Evolutionary conservation across 2,113 vertebrate species (phyloP).

Genomic region (Cryptotis parvus): DNA sequence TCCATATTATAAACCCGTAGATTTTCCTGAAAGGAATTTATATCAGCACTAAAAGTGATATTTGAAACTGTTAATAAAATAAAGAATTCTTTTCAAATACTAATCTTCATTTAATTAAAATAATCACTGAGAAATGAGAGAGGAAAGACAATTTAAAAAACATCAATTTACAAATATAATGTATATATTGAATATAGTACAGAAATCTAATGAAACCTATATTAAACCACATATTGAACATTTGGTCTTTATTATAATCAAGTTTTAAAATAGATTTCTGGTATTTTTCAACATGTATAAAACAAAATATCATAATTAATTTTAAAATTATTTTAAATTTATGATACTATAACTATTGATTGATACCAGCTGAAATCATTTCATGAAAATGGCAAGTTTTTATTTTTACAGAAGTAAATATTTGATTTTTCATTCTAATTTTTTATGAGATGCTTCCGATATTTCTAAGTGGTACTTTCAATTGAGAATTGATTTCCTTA

Average conservation of each 20-base stretch:
- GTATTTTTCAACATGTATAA: not conserved
- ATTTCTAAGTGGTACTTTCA: conserved; percentile 2
- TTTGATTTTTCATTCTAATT: not conserved
- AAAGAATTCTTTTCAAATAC: not conserved
- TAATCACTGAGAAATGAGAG: too few relatives aligned
- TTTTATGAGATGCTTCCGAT: not conserved
- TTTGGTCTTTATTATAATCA: not conserved
- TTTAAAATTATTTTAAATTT: not conserved
- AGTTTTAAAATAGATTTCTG: not conserved
- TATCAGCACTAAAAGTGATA: not conserved
- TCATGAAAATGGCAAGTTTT: not conserved
- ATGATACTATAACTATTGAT: not conserved
- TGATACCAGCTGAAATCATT: not conserved
- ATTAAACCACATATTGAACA: not conserved
- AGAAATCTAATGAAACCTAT: not conserved
- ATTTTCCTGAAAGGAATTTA: not conserved
- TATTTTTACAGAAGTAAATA: not conserved
- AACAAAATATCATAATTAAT: not conserved
- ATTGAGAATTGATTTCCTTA: conserved; percentile 32
- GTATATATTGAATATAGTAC: not conserved
- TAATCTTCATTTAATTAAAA: not conserved
- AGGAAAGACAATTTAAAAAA: too few relatives aligned
- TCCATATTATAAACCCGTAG: not conserved
- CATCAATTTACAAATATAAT: not conserved
- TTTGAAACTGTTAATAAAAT: not conserved